Base-by-base conservation (phyloP, 2,797 vertebrate species). In the Phalanger gymnotis region DNA sequence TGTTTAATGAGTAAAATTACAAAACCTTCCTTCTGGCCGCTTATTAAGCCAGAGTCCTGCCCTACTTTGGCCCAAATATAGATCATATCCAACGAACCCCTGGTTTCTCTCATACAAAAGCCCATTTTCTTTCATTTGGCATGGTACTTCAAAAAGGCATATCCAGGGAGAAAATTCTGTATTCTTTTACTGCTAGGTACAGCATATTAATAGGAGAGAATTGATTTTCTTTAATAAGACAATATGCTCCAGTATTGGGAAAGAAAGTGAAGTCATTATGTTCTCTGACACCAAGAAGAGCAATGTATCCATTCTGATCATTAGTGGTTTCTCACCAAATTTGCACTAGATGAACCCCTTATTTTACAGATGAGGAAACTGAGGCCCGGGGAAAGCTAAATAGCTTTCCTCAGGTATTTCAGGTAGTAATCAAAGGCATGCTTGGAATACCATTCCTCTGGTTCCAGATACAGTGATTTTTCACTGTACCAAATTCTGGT, bases 191-290 rank as follows among this genome's bases (percentile, higher is more conserved):
- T 95, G 81, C 58, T 58, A 95, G 90, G 73, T 53, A 92, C 22
- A 92, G 51, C 57, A 91, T 95, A 89, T 92, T 96, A 94, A 95
- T 53, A 93, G 30, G 40, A 28, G 51, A 91, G 61, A 95, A 22
- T 58, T 58, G 34, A 95, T 96, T 95, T 97, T 95, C 93, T 93
- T 90, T 92, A 96, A 92, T 94, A 94, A 57, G 94, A 95, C 34
- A 94, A 91, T 94, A 54, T 5, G 58, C 5, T 94, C 96, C 55
- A 95, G 58, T 73, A 93, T 93, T 54, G 55, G n/a, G 51, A 93
- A 92, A 95, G 93, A 81, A 95, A 94, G 96, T 95, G n/a, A 81
- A 81, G 40, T 27, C 40, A 51, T 40, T 73, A 30, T 87, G 2
- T 93, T 96, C 55, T 95, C 52, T 94, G 93, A 92, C 57, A 95